Base-by-base conservation (phyloP, 35 echinoderm and acorn worm species). In the Strongylocentrotus purpuratus region DNA sequence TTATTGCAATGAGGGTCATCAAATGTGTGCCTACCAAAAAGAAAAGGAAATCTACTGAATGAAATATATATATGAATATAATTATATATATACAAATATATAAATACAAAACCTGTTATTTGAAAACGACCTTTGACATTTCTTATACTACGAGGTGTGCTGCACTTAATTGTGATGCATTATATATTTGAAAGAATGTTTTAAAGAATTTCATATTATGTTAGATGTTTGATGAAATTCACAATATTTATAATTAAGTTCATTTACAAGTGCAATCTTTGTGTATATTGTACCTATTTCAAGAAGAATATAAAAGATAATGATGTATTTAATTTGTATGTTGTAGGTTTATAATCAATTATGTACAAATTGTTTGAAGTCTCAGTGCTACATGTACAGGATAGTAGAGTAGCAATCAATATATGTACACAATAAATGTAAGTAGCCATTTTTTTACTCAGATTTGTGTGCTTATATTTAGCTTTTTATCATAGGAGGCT, bases 161-260 rank as follows among this genome's bases (percentile, higher is more conserved):
- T 78, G 65, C 65, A 78, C 65, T 78, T 78, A 78, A n/a, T 78
- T 78, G 65, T 78, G 65, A 78, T 78, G 65, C 65, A 78, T 78
- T 78, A 78, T 78, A n/a, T 78, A 78, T 78, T 78, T 78, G 20
- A 78, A 7, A 78, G 65, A 28, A 78, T 28, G 65, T 78, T 78
- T 55, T 55, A 55, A 28, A 78, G 65, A 78, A 78, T 78, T 15
- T 22, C 18, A 78, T 78, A 78, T 28, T 78, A 78, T 78, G 65
- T 6, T 78, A 28, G n/a, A 78, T n/a, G 20, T 78, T 78, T n/a
- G 7, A 7, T 28, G 65, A 78, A 78, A 78, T 78, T 78, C n/a
- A 25, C 28, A 78, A 78, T 78, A 78, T 28, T 78, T 22, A 78
- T 28, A 78, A 78, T 78, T 28, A 78, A 78, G 25, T 78, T 7